Conservation (phyloP, 1,140 invertebrate genomes). For the Andrena cerasifolii region DNA sequence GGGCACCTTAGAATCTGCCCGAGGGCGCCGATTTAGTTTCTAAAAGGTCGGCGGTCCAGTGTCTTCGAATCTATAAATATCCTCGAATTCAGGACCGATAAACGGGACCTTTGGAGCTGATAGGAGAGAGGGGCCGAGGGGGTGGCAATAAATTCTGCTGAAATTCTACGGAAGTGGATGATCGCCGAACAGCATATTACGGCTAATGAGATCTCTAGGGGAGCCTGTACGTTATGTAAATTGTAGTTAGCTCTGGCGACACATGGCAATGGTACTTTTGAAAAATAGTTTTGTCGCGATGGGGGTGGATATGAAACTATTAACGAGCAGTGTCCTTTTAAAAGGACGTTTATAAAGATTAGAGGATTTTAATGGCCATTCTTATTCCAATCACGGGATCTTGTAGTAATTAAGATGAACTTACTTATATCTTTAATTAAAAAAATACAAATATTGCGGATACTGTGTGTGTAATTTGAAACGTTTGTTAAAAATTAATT, state of each 20-base stretch:
- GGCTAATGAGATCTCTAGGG: neutral
- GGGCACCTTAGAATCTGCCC: neutral
- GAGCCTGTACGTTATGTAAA: neutral
- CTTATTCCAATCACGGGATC: too few species aligned
- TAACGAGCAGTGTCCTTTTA: too few species aligned
- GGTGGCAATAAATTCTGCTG: neutral
- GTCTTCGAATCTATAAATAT: constrained; percentile 6
- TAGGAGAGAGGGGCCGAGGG: too few species aligned
- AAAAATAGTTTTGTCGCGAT: neutral
- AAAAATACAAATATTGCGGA: too few species aligned
- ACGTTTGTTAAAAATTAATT: too few species aligned
- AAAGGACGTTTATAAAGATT: too few species aligned
- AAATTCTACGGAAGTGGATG: neutral
- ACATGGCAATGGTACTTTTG: neutral
- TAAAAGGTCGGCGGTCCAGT: neutral
- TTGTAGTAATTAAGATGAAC: too few species aligned
- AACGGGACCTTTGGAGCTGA: neutral
- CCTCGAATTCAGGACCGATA: neutral
- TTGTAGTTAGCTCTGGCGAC: neutral
- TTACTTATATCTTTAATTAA: too few species aligned
- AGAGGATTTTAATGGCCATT: too few species aligned
- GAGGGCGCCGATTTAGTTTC: neutral
- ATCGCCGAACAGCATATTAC: neutral
- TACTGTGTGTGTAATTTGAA: too few species aligned
- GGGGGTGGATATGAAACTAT: too few species aligned